These are phyloP conservation scores for Antigone vipio DNA, from an alignment of 2,113 vertebrate species.

Conservation along the genomic window DNA sequence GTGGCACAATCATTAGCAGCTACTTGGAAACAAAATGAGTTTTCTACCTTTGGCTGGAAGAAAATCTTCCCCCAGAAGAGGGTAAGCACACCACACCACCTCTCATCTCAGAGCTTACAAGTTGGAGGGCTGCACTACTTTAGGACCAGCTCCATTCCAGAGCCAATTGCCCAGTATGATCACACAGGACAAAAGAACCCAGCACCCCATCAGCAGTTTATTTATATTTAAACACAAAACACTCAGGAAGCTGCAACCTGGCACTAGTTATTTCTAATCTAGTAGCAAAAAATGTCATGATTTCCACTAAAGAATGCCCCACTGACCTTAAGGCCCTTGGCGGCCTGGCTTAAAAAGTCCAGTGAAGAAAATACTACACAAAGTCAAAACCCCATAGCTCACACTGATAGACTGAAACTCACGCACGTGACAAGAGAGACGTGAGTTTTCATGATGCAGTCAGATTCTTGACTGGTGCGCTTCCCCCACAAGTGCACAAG, in stretches of 20 bases:
- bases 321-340: neutral
- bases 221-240: neutral
- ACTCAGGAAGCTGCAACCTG: neutral
- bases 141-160: neutral
- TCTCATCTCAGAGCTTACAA: neutral
- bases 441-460: neutral
- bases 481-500: accelerated
- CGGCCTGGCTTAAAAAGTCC: neutral
- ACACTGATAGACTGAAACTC: neutral
- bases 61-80: neutral
- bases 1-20: neutral
- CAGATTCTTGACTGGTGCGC: neutral
- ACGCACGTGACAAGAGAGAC: accelerated
- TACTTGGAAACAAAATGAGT: neutral
- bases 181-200: neutral
- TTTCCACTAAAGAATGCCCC: neutral
- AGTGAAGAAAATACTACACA: neutral
- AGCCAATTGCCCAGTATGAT: neutral
- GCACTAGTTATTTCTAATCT: neutral
- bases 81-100: neutral
- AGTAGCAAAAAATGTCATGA: neutral
- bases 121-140: neutral
- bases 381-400: neutral
- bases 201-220: neutral
- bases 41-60: neutral